A percentile compares a stretch with the other conserved stretches of the same genome.
These are phyloP conservation scores for Sericinus montela DNA, from an alignment of 2,888 invertebrate genomes.

Conservation along the genomic window DNA sequence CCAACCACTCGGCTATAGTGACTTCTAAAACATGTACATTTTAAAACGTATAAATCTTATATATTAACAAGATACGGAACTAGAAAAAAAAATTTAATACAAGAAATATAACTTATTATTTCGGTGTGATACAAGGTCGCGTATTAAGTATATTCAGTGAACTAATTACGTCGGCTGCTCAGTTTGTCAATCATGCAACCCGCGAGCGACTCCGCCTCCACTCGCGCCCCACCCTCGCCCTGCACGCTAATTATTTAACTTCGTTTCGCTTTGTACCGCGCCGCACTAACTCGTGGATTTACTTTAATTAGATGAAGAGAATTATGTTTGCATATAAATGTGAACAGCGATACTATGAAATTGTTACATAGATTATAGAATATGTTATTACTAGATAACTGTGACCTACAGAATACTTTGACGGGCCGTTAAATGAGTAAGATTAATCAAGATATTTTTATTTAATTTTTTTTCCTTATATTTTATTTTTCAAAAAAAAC, in stretches of 20 bases:
- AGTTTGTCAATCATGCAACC: slow-evolving; percentile 63
- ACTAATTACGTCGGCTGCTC: slow-evolving; percentile 62
- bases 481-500: no score
- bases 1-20: no score
- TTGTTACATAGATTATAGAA: neutral
- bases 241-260: slow-evolving; percentile 47
- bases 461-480: no score
- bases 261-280: slow-evolving; percentile 37
- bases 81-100: neutral
- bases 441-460: no score
- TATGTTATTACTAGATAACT: no score
- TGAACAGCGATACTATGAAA: slow-evolving; percentile 4
- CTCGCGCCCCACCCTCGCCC: slow-evolving; percentile 11
- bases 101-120: neutral
- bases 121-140: slow-evolving; percentile 33
- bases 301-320: slow-evolving; percentile 41
- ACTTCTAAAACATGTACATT: no score
- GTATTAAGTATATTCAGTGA: slow-evolving; percentile 56
- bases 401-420: no score
- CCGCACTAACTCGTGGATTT: slow-evolving; percentile 34
- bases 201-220: slow-evolving; percentile 10
- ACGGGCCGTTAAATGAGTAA: no score
- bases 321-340: slow-evolving; percentile 25
- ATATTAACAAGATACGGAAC: no score
- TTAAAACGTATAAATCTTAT: no score